Conservation (phyloP, 2,113 vertebrate species). For the Lipotes vexillifer region DNA sequence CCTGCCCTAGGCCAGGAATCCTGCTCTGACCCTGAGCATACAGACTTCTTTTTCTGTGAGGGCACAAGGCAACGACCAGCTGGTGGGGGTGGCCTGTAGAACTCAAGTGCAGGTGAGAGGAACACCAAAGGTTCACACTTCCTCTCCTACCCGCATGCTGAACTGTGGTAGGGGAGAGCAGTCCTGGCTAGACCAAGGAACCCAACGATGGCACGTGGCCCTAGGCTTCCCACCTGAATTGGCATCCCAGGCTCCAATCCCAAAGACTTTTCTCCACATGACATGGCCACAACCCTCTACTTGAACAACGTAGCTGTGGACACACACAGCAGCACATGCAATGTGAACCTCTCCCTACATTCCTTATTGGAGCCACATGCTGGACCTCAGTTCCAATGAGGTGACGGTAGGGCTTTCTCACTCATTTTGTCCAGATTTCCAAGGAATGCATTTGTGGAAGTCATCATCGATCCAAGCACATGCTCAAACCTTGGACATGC, state of each 20-base stretch:
- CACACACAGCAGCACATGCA: neutral
- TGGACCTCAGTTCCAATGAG: neutral
- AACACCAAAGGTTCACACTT: too few species aligned
- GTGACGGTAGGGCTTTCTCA: neutral
- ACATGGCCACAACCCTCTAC: neutral
- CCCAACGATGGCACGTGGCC: neutral
- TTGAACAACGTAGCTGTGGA: neutral
- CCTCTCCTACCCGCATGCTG: neutral
- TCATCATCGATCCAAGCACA: too few species aligned
- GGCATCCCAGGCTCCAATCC: neutral
- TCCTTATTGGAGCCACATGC: neutral
- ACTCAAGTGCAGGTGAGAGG: too few species aligned
- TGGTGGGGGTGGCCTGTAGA: accelerated
- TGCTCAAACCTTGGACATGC: too few species aligned
- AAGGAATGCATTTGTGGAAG: too few species aligned
- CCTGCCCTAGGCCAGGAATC: too few species aligned
- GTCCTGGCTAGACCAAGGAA: neutral
- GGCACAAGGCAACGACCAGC: too few species aligned
- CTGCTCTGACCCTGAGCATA: too few species aligned
- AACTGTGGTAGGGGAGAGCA: accelerated
- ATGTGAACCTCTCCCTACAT: neutral
- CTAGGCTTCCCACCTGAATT: neutral
- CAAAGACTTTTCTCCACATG: neutral
- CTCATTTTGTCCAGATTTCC: slow-evolving; percentile 2
- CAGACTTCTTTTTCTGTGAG: too few species aligned